A percentile compares a stretch with the other conserved stretches of the same genome.
These are phyloP conservation scores for Anthophora plumipes DNA, from an alignment of 2,888 invertebrate genomes.

Conservation along the genomic window DNA sequence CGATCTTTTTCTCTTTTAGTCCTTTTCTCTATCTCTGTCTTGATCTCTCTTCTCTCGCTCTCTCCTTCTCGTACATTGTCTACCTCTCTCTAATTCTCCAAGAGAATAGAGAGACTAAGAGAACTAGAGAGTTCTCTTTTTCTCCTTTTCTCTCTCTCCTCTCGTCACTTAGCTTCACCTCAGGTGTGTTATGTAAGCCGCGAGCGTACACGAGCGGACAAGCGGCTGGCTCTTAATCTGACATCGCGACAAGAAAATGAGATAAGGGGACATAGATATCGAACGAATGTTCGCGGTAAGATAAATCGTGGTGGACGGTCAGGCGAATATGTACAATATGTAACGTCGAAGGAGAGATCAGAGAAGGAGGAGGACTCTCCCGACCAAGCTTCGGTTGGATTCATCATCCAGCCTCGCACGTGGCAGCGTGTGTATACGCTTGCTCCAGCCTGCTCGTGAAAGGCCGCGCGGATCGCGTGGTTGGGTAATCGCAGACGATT, in stretches of 20 bases:
- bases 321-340: slow-evolving; percentile 56
- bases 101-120: too few relatives aligned
- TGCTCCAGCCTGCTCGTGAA: slow-evolving; percentile 66
- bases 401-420: slow-evolving; percentile 53
- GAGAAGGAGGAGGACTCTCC: slow-evolving; percentile 28
- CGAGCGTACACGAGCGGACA: slow-evolving; percentile 12
- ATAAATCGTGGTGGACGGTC: neutral
- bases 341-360: slow-evolving; percentile 3
- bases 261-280: slow-evolving; percentile 54
- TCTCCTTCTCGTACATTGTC: slow-evolving; percentile 17
- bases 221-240: slow-evolving; percentile 49
- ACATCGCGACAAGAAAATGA: slow-evolving; percentile 54
- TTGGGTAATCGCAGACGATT: slow-evolving; percentile 64
- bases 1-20: too few relatives aligned
- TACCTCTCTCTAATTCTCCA: slow-evolving; percentile 31
- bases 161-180: too few relatives aligned
- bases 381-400: slow-evolving; percentile 43
- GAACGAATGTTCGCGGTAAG: slow-evolving; percentile 6
- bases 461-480: slow-evolving; percentile 60
- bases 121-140: too few relatives aligned
- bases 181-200: slow-evolving; percentile 33
- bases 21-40: too few relatives aligned
- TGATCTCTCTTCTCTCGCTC: too few relatives aligned
- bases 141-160: too few relatives aligned
- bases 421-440: slow-evolving; percentile 25